Percentiles rank a stretch among this genome's conserved stretches.
phyloP scores from a whole-genome alignment of 1,140 invertebrate genomes.

The Saxidomus purpurata region DNA sequence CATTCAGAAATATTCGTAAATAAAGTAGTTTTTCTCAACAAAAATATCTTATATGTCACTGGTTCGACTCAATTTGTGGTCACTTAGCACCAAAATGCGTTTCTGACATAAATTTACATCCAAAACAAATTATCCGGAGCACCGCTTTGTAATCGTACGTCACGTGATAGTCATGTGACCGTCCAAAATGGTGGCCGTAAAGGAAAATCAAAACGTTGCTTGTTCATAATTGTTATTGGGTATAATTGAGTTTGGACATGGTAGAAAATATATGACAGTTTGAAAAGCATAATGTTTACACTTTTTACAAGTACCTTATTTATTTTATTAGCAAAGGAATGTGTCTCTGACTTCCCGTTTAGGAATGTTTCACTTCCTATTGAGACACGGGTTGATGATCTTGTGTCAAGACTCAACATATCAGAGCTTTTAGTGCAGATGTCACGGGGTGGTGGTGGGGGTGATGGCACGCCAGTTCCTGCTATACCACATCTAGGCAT shows the following conservation, averaged over 20 bases:
- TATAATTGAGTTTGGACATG: background rate
- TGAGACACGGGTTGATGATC: constrained; percentile 78
- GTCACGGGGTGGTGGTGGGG: constrained; percentile 78
- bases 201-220: no score
- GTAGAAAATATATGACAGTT: background rate
- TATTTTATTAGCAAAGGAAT: background rate
- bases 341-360: constrained; percentile 69
- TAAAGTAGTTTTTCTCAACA: no score
- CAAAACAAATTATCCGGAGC: background rate
- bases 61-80: no score
- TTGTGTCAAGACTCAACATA: constrained; percentile 80
- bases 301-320: background rate
- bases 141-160: background rate
- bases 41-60: no score
- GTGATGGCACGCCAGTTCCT: constrained; percentile 79
- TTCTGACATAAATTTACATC: background rate
- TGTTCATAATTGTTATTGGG: background rate
- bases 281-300: background rate
- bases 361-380: constrained; percentile 78
- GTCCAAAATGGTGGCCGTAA: background rate
- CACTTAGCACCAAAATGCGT: no score
- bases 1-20: no score
- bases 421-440: constrained; percentile 83
- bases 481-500: constrained; percentile 81
- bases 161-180: constrained; percentile 11